phyloP scores from a whole-genome alignment of 2,888 invertebrate species.

The Caenorhabditis uteleia region DNA sequence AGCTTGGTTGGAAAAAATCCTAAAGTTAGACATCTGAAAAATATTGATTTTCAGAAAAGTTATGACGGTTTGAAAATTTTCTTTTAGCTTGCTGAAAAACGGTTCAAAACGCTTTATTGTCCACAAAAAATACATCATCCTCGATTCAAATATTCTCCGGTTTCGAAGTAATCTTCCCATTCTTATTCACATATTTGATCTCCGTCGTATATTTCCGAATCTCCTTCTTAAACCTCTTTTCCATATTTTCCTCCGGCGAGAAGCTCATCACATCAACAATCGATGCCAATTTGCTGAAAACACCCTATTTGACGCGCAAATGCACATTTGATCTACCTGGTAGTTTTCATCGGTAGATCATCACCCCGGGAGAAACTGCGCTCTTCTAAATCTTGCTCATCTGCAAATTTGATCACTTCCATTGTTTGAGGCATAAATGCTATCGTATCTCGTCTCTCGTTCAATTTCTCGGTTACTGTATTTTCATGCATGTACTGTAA shows the following conservation, averaged over 20 bases:
- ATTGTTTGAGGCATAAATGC: constrained; percentile 66
- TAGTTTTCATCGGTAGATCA: constrained; percentile 26
- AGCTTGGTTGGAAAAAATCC: no score
- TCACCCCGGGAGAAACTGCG: constrained; percentile 46
- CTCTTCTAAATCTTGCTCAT: constrained; percentile 60
- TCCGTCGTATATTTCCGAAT: constrained; percentile 44
- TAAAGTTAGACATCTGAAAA: no score
- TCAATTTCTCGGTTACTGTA: constrained; percentile 33
- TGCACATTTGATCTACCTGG: neutral
- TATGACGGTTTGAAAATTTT: no score
- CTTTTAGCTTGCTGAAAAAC: no score
- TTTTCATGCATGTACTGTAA: constrained; percentile 66
- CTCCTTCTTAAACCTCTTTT: constrained; percentile 43
- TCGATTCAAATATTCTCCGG: no score
- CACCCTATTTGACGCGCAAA: neutral
- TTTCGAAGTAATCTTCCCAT: no score
- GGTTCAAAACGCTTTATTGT: no score
- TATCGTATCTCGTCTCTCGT: constrained; percentile 65
- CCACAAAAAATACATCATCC: no score
- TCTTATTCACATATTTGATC: constrained; percentile 27
- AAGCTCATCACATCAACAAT: constrained; percentile 46
- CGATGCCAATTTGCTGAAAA: constrained; percentile 29
- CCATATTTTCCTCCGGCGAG: constrained; percentile 44
- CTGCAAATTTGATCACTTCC: constrained; percentile 53
- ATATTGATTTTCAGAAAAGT: no score